A percentile compares a stretch with the other conserved stretches of the same genome.
Conservation (phyloP, 1,140 invertebrate species). For the Bombyx mandarina region DNA sequence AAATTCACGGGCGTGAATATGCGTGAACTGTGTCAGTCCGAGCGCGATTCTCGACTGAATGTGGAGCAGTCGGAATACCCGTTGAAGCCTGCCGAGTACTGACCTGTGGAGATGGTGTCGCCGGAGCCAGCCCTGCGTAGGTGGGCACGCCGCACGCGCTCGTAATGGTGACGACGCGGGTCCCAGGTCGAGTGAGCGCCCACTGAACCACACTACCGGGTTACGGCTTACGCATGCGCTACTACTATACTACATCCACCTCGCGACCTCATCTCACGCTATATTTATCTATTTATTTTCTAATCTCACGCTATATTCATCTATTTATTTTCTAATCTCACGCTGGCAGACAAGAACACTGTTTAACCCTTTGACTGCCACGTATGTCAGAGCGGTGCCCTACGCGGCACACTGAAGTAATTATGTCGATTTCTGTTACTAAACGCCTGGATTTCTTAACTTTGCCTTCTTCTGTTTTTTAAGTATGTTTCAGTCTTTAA, state of each 20-base stretch:
- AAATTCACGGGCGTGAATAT: too few relatives aligned
- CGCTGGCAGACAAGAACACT: too few relatives aligned
- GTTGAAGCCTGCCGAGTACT: slow-evolving; percentile 2
- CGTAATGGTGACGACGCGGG: slow-evolving; percentile 87
- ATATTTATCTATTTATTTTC: background rate
- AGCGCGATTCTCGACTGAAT: background rate
- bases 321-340: too few relatives aligned
- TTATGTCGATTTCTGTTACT: too few relatives aligned
- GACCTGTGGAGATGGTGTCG: slow-evolving; percentile 60
- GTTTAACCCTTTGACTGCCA: too few relatives aligned
- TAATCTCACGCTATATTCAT: background rate
- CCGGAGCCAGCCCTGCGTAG: slow-evolving; percentile 48
- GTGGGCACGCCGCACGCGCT: slow-evolving; percentile 73
- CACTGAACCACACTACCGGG: slow-evolving; percentile 61
- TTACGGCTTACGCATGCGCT: slow-evolving; percentile 41
- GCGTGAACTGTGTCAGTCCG: background rate
- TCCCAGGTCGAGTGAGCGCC: slow-evolving; percentile 88
- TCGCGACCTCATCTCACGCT: slow-evolving; percentile 15
- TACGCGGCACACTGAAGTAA: too few relatives aligned
- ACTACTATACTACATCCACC: slow-evolving; percentile 10
- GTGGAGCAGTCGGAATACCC: too few relatives aligned
- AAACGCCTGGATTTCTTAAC: too few relatives aligned
- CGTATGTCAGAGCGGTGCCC: too few relatives aligned
- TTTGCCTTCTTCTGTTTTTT: too few relatives aligned
- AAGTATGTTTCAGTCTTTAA: too few relatives aligned